Conservation (phyloP, 2,888 invertebrate genomes). For the Petrolisthes manimaculis region DNA sequence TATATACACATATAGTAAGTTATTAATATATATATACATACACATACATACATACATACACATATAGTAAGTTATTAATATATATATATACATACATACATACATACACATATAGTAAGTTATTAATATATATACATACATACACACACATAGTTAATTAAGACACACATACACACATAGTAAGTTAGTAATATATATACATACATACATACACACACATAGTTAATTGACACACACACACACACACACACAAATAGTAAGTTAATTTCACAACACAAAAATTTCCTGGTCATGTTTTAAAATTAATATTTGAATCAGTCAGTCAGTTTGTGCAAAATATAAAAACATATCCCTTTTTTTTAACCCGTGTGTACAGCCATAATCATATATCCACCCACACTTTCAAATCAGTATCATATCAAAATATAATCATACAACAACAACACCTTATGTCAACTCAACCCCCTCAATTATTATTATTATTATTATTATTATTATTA, state of each 20-base stretch:
- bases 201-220: slow-evolving; percentile 28
- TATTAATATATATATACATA: slow-evolving; percentile 39
- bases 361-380: too few relatives aligned
- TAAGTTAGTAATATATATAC: not conserved
- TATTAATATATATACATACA: slow-evolving; percentile 35
- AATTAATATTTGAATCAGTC: too few relatives aligned
- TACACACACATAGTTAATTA: slow-evolving; percentile 5
- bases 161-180: slow-evolving; percentile 24
- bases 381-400: too few relatives aligned
- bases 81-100: slow-evolving; percentile 26
- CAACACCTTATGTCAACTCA: too few relatives aligned
- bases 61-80: not conserved
- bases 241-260: not conserved
- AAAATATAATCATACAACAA: too few relatives aligned
- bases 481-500: too few relatives aligned
- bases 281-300: too few relatives aligned
- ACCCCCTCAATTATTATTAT: too few relatives aligned
- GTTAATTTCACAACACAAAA: not conserved
- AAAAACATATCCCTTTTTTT: too few relatives aligned
- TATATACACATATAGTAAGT: slow-evolving; percentile 29
- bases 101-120: slow-evolving; percentile 29
- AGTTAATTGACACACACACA: not conserved
- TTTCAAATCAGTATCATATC: too few relatives aligned
- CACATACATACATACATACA: slow-evolving; percentile 22
- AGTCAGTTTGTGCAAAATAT: not conserved